Evolutionary conservation across 2,888 invertebrate species (phyloP), one percentile per base, ranked within the genome.

Genomic region (Chrysolina americana): DNA sequence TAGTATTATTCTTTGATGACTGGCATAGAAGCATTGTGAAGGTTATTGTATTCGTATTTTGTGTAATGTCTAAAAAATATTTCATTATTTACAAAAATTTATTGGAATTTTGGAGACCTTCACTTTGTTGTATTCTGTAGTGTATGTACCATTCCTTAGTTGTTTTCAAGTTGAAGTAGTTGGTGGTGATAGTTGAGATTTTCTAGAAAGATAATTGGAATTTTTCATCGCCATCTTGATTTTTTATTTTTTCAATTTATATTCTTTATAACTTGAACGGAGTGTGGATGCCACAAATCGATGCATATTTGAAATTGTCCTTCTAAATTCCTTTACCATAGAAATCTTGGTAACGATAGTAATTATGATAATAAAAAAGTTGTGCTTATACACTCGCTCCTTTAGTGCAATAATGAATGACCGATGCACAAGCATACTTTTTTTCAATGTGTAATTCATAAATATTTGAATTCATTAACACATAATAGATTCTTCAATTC

Each of bases 91-190:
- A 53, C 17, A 10, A 19, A 19, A 17, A 53, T 15, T 2, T 17
- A 19, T 59, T 1, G 21, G 36, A 50, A 15, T 28, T 62, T 41
- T 64, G 1, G 19, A 0, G 19, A 53, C 53, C 53, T 53, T 53
- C 11, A 53, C 65, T 44, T 68, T 74, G 69, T 66, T 73, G 41
- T 73, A 19, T 72, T 28, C 72, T 72, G 23, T 74, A 47, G 47
- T 19, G 21, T 17, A 44, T 19, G 21, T 17, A 44, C 19, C 17
- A 11, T 44, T 15, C 21, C 10, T 5, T 53, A 23, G 13, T 11
- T 53, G 19, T 53, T 44, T 19, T 44, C 47, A n/a, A 65, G 23
- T 65, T 65, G 47, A 4, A 47, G 48, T 53, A 53, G 53, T 23
- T 53, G 53, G 21, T 53, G 53, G 53, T 53, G 53, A 21, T 8